A percentile compares a stretch with the other conserved stretches of the same genome.
Evolutionary conservation across 2,797 vertebrate genomes (phyloP).

Genomic region (Buceros bicornis): DNA sequence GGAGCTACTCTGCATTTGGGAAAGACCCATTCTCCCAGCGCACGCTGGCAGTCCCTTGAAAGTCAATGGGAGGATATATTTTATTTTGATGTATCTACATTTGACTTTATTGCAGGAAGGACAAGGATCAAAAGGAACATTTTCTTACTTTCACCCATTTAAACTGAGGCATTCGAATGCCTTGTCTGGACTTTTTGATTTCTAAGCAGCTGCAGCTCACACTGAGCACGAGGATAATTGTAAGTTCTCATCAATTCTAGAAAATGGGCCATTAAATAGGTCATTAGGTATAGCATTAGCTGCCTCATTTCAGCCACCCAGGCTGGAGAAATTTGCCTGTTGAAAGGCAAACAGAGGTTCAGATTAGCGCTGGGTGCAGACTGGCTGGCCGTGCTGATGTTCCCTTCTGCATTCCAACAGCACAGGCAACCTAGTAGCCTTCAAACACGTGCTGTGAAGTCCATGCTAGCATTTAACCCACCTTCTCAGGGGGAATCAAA

Average conservation of each 20-base stretch:
- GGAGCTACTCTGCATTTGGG: not conserved
- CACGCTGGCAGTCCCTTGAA: not conserved
- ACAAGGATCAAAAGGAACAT: not conserved
- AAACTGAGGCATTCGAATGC: not conserved
- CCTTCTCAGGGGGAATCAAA: not conserved
- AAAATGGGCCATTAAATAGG: constrained; percentile 62
- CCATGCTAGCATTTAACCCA: not conserved
- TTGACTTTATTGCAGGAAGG: not conserved
- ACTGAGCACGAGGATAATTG: not conserved
- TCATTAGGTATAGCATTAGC: constrained; percentile 45
- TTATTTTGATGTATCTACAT: not conserved
- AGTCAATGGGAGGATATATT: not conserved
- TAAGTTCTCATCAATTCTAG: constrained; percentile 48
- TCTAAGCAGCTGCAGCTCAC: not conserved
- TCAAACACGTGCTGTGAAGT: not conserved
- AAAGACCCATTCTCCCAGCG: not conserved
- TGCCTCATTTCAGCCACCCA: constrained; percentile 44
- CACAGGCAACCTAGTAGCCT: not conserved
- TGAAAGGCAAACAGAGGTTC: constrained; percentile 12
- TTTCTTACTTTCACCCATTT: not conserved
- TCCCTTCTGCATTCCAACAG: not conserved
- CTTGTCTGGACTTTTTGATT: not conserved
- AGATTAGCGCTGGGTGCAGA: not conserved
- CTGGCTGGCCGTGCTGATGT: not conserved
- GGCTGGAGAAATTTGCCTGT: constrained; percentile 15